Base-by-base conservation (phyloP, 2,888 invertebrate species). In the Hetaerina titia region DNA sequence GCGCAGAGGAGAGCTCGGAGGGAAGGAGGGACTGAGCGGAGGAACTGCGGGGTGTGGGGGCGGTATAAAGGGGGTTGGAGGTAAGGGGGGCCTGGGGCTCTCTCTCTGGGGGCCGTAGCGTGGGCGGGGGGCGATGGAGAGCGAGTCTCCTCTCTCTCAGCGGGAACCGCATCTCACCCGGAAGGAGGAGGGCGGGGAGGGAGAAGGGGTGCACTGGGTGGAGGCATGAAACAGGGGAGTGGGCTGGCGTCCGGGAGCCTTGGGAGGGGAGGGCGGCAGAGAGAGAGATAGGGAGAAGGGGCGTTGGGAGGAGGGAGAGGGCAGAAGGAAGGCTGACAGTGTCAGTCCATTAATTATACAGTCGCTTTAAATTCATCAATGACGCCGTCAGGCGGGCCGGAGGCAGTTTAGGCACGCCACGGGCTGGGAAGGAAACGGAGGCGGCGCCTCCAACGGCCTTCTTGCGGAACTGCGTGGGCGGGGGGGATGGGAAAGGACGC, bases 311-410 rank as follows among this genome's bases (percentile, higher is more conserved):
- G n/a, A 69, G 88, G 31, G 88, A 19, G 31, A 31, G 9, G 22
- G 69, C 13, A 88, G 89, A 57, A 89, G 57, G 57, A 89, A 89
- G 89, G n/a, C 92, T 69, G 92, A 74, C 92, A 69, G 31, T 92
- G 92, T 92, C 92, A 92, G 64, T 92, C 92, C 92, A 92, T 92
- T 92, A 92, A 92, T 92, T 92, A 92, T 92, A 69, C 92, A 92
- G 92, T 56, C 92, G 69, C 56, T 74, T 69, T 69, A 92, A 92
- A 92, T 92, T 69, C 69, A 92, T 92, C 92, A 92, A 92, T 92
- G 92, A 92, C 74, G 92, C 64, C 92, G 57, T 92, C 92, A 74
- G 92, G 57, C 74, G 69, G 58, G 58, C 89, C 15, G 58, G 7
- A 22, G 25, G 13, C 9, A n/a, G n/a, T n/a, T 5, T 9, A n/a